These are phyloP conservation scores for Dicranocentrus wangi DNA, from an alignment of 2,888 invertebrate genomes.

Conservation along the genomic window DNA sequence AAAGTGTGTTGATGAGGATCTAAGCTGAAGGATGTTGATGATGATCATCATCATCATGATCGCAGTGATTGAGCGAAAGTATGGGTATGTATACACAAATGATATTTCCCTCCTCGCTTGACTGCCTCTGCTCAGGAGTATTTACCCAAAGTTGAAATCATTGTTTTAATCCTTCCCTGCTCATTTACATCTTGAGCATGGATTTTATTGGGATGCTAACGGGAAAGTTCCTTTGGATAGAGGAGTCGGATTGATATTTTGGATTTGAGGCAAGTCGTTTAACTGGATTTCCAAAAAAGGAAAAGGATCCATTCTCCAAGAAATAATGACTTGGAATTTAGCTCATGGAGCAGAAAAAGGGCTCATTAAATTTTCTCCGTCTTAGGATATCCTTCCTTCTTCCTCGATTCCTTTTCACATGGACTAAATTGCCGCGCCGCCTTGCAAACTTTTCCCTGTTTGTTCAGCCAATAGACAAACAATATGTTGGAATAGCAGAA, in stretches of 20 bases:
- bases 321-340: background rate
- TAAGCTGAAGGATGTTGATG: slow-evolving; percentile 19
- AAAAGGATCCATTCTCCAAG: background rate
- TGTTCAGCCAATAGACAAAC: too few relatives aligned
- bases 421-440: too few relatives aligned
- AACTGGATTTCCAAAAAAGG: background rate
- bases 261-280: background rate
- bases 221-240: too few relatives aligned
- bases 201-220: background rate
- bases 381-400: too few relatives aligned
- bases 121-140: slow-evolving; percentile 10
- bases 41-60: background rate
- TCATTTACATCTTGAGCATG: slow-evolving; percentile 9
- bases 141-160: slow-evolving; percentile 49
- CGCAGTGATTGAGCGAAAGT: background rate
- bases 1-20: slow-evolving; percentile 29
- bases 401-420: background rate
- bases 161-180: slow-evolving; percentile 34
- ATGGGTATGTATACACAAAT: background rate
- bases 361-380: slow-evolving; percentile 17
- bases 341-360: background rate
- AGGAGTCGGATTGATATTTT: slow-evolving; percentile 5
- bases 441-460: too few relatives aligned
- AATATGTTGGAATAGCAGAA: too few relatives aligned
- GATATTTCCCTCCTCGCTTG: background rate